Base-by-base conservation (phyloP, 2,797 vertebrate genomes). In the Ctenosaura bakeri region DNA sequence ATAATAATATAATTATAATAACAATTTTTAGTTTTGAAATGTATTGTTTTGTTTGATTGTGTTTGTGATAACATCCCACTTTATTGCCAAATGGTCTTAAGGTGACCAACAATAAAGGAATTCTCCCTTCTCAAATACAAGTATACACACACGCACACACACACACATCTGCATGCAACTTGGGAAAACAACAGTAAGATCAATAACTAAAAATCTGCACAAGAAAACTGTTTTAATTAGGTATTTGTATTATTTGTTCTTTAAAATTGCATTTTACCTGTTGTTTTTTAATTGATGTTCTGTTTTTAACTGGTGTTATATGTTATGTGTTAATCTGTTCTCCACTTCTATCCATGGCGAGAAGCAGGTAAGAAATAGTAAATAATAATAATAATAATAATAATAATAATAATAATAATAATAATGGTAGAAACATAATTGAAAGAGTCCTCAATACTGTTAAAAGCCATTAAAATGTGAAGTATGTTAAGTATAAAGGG, bases 1-100 rank as follows among this genome's bases (percentile, higher is more conserved):
- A 46, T 46, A 46, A 46, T 4, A 46, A 46, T 46, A 46, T 46
- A 46, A 46, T 46, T 46, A 86, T 93, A 93, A 83, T 18, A 86
- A 78, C 85, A 7, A 83, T 73, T 87, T 0, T 0, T 74, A 87
- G 66, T 69, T 12, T 42, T 4, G 74, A 24, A 81, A 29, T 76
- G 16, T 56, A 35, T 0, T 42, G n/a, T 29, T 78, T 81, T n/a
- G 56, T 78, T 62, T 64, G n/a, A 74, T 74, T 14, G 32, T 79
- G 78, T 80, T 74, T 32, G 74, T 88, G 16, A 22, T 13, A 22
- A n/a, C 24, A 82, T 20, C 59, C 42, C n/a, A 62, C 56, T 1
- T 76, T 35, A 35, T n/a, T 50, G 13, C 71, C 71, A 83, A 64
- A 38, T 50, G 71, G 42, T 24, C 14, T 50, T 46, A 64, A 50